Percentiles rank a stretch among this genome's conserved stretches.
Conservation (phyloP, 2,797 vertebrate species). For the Graptemys geographica region DNA sequence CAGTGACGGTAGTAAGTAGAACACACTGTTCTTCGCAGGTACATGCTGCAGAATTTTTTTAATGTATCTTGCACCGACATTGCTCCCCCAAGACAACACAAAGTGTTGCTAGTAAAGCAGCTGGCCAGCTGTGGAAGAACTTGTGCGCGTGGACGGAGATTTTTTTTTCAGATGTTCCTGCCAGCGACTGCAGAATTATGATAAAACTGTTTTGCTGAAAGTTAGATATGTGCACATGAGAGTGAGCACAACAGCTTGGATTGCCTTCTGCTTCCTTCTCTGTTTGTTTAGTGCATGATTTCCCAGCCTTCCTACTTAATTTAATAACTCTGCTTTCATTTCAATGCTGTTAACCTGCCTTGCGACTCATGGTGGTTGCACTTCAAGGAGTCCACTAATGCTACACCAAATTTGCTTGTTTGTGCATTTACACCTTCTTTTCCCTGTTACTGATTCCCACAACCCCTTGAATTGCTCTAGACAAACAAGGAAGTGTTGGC, state of each 20-base stretch:
- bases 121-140: constrained; percentile 43
- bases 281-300: constrained; percentile 40
- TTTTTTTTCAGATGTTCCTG: constrained; percentile 14
- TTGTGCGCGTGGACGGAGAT: not conserved
- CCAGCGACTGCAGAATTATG: constrained; percentile 65
- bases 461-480: not conserved
- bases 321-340: constrained; percentile 29
- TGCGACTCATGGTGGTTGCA: not conserved
- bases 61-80: not conserved
- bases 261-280: constrained; percentile 71
- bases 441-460: not conserved
- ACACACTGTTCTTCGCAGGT: not conserved
- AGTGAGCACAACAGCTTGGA: constrained; percentile 63
- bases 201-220: constrained; percentile 64
- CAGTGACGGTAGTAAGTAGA: not conserved
- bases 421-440: not conserved
- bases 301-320: constrained; percentile 39
- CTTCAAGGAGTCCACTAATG: not conserved
- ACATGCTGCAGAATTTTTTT: not conserved
- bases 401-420: not conserved
- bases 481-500: not conserved
- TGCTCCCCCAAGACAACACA: not conserved
- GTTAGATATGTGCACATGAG: constrained; percentile 22
- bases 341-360: not conserved
- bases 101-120: not conserved